Evolutionary conservation across 1,140 invertebrate species (phyloP).

Genomic region (Temnothorax curvispinosus): DNA sequence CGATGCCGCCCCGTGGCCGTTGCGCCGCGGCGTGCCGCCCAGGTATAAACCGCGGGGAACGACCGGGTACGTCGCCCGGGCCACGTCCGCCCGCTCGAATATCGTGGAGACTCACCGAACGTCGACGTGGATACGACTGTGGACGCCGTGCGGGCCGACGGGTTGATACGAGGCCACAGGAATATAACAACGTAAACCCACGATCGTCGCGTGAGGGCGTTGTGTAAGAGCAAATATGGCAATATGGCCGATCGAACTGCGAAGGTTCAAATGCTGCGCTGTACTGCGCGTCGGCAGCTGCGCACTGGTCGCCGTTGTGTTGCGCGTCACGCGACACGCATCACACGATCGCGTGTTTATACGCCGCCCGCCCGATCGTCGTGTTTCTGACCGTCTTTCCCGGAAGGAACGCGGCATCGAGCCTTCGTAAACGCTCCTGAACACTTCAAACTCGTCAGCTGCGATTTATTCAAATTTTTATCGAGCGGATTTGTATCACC

Average conservation of each 20-base stretch:
- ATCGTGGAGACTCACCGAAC: constrained; percentile 30
- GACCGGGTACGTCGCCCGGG: not conserved
- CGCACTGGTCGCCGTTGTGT: constrained; percentile 44
- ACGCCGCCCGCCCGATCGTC: too few species aligned
- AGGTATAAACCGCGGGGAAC: not conserved
- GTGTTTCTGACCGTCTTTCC: too few species aligned
- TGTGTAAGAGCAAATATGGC: constrained; percentile 79
- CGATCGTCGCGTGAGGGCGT: constrained; percentile 87
- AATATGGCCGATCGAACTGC: constrained; percentile 81
- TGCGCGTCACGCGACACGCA: not conserved
- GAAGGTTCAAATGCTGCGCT: constrained; percentile 76
- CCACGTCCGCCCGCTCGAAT: not conserved
- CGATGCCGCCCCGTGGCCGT: constrained; percentile 72
- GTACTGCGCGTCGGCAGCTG: constrained; percentile 71
- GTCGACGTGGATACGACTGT: constrained; percentile 12
- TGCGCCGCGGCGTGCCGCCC: constrained; percentile 61
- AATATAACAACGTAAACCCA: constrained; percentile 82
- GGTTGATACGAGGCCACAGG: constrained; percentile 42
- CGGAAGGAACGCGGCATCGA: too few species aligned
- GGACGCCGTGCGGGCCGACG: not conserved
- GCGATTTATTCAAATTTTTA: too few species aligned
- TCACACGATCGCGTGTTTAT: not conserved
- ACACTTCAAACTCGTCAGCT: too few species aligned
- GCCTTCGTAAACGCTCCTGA: too few species aligned
- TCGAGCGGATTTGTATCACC: too few species aligned